Percentiles rank a stretch among this genome's conserved stretches.
These are phyloP conservation scores for Hypocryptadius cinnamomeus DNA, from an alignment of 2,113 vertebrate genomes.

Conservation along the genomic window DNA sequence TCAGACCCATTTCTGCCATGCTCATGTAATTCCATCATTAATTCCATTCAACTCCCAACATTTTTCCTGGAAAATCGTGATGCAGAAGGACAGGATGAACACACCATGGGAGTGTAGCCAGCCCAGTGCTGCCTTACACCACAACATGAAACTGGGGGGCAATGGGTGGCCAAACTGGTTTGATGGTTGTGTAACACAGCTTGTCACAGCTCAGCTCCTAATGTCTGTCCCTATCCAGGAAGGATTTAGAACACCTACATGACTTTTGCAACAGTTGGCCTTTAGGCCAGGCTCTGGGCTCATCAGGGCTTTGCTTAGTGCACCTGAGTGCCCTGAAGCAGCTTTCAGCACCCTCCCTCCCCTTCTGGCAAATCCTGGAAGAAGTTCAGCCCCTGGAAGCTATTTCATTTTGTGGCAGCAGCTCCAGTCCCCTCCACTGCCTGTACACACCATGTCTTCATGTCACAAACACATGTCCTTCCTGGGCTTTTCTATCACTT, in stretches of 20 bases:
- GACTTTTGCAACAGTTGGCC: background rate
- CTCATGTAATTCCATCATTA: background rate
- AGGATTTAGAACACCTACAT: background rate
- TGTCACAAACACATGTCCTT: background rate
- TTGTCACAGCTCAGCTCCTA: background rate
- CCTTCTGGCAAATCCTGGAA: background rate
- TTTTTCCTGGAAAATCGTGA: background rate
- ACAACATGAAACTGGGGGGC: background rate
- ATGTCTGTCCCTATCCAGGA: background rate
- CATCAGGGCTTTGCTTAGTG: accelerated
- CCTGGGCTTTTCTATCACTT: background rate
- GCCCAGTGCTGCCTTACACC: background rate
- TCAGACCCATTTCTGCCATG: background rate
- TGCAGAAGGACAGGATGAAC: background rate
- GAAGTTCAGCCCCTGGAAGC: background rate
- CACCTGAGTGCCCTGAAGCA: background rate
- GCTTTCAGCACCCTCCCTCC: background rate
- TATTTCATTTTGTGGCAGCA: background rate
- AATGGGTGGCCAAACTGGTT: background rate
- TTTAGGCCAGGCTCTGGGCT: background rate
- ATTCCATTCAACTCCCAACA: background rate
- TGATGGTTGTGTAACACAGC: background rate
- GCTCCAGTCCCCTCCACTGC: background rate
- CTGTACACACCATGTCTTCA: accelerated
- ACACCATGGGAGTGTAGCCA: accelerated